These are phyloP conservation scores for Amphiduros pacificus DNA, from an alignment of 2,888 invertebrate genomes.

Conservation along the genomic window DNA sequence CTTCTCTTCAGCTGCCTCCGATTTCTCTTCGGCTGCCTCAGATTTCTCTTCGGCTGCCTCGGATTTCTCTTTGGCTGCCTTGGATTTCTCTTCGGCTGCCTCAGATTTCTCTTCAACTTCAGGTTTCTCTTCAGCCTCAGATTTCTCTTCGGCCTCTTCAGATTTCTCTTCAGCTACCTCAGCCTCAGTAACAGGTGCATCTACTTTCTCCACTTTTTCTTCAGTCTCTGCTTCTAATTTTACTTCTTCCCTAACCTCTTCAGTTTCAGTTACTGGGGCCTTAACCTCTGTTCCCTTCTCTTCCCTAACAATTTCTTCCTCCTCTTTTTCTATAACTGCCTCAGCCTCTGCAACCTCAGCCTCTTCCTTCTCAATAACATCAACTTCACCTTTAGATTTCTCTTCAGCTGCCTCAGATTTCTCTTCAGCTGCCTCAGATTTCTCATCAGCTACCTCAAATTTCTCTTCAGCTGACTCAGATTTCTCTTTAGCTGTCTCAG, in stretches of 20 bases:
- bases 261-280: not conserved
- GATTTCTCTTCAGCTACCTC: too few relatives aligned
- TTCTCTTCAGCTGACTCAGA: constrained; percentile 4
- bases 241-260: not conserved
- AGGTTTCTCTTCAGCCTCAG: not conserved
- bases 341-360: not conserved
- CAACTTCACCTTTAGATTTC: not conserved
- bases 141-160: constrained; percentile 4
- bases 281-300: too few relatives aligned
- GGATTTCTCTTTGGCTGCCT: not conserved
- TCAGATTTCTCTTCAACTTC: constrained; percentile 9
- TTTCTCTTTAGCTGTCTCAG: not conserved
- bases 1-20: constrained; percentile 1
- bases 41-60: constrained; percentile 2
- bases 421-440: not conserved
- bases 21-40: constrained; percentile 1
- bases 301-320: too few relatives aligned
- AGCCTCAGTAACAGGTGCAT: too few relatives aligned
- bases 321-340: constrained; percentile 2
- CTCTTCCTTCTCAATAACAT: constrained; percentile 14
- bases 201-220: constrained; percentile 31
- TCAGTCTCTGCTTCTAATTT: not conserved
- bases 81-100: not conserved
- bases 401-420: constrained; percentile 5
- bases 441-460: not conserved